Conservation (phyloP, 2,888 invertebrate species). For the Lasioglossum leucozonium region DNA sequence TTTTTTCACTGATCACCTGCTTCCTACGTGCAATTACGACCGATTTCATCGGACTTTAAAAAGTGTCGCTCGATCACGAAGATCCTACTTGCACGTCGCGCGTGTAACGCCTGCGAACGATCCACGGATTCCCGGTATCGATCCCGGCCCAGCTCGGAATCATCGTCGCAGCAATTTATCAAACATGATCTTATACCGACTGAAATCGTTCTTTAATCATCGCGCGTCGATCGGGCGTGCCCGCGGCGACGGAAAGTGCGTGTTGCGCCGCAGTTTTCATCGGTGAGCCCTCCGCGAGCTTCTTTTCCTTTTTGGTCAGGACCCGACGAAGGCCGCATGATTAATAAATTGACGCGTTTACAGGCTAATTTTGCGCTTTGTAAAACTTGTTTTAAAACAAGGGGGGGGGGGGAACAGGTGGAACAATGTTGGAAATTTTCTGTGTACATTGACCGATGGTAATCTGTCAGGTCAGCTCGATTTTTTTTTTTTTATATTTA, state of each 20-base stretch:
- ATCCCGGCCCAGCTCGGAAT: slow-evolving; percentile 21
- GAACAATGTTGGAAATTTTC: neutral
- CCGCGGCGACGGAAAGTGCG: slow-evolving; percentile 12
- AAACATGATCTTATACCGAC: slow-evolving; percentile 47
- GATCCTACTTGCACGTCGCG: slow-evolving; percentile 59
- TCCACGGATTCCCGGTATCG: slow-evolving; percentile 49
- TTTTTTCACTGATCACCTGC: slow-evolving; percentile 76
- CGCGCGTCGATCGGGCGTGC: neutral
- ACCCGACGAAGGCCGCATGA: neutral
- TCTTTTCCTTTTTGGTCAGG: neutral
- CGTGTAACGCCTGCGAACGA: slow-evolving; percentile 56
- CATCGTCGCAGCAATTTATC: slow-evolving; percentile 46
- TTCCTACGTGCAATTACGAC: slow-evolving; percentile 78
- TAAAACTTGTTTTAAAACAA: neutral
- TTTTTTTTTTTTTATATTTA: neutral
- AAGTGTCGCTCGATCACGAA: slow-evolving; percentile 76
- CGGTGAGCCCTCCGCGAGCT: neutral
- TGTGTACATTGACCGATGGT: no score
- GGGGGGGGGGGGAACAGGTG: neutral
- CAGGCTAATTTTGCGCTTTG: neutral
- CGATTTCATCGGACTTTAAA: slow-evolving; percentile 77
- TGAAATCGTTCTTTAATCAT: slow-evolving; percentile 36
- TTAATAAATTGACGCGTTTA: neutral
- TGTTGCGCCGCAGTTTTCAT: neutral
- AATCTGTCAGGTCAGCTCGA: neutral